Base-by-base conservation (phyloP, 2,113 vertebrate genomes). In the Fregetta grallaria region DNA sequence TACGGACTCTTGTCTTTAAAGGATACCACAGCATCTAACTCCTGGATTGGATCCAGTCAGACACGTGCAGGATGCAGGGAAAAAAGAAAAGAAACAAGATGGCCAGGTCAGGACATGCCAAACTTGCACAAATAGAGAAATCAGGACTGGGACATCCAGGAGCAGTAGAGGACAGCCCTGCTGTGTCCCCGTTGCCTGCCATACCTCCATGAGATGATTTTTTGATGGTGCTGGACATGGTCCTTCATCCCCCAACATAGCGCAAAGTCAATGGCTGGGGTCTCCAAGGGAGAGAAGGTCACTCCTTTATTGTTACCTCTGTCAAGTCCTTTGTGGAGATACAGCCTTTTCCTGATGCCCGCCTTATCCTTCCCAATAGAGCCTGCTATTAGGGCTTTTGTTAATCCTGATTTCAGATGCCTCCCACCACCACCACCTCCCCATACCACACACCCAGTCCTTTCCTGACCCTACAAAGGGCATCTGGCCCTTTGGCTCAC, bases 321-420 rank as follows among this genome's bases (percentile, higher is more conserved):
- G 8, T 12, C 21, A 73, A 42, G 29, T 42, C 17, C 36, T 62
- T 67, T 25, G 23, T 47, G 63, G 52, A 85, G 18, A 62, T 11
- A 16, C 0, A 66, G n/a, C 13, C 32, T 25, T 61, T 47, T 42
- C 13, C 23, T 0, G 0, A 10, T 63, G 27, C 19, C 26, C 17
- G 6, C 11, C 26, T 63, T 30, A 23, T 20, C 26, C 38, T 42
- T 63, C 27, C 47, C 2, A 3, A 44, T 6, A 74, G 6, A 77
- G 26, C 20, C 42, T 73, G 36, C 17, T 62, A 10, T 13, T 34
- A 58, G 58, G 29, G 44, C 22, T 82, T 75, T n/a, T 40, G 42
- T 23, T 65, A 44, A 55, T n/a, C n/a, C 8, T 72, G 53, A 47
- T 18, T 86, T 66, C 36, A 50, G 38, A 23, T 30, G 25, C 20